Evolutionary conservation across 2,888 invertebrate genomes (phyloP).

Genomic region (Ennomos fuscantarius): DNA sequence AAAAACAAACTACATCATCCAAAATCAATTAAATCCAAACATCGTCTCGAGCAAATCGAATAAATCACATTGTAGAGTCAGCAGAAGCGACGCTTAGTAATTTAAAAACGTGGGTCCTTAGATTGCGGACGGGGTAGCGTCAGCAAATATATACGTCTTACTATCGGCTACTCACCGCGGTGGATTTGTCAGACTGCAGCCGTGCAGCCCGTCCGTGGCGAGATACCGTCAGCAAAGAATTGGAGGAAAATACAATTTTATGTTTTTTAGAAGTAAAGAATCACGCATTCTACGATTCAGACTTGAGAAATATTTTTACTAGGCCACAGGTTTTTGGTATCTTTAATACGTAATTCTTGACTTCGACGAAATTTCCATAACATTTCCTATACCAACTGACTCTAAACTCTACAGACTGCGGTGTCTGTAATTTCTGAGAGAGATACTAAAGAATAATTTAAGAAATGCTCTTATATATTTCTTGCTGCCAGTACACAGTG

Average conservation of each 20-base stretch:
- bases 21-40: conserved; percentile 39
- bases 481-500: conserved; percentile 49
- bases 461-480: conserved; percentile 17
- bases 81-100: conserved; percentile 53
- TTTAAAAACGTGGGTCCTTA: conserved; percentile 66
- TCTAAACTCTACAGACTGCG: too few relatives aligned
- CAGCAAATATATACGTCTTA: conserved; percentile 80
- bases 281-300: too few relatives aligned
- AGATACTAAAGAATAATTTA: background rate
- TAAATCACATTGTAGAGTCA: conserved; percentile 46
- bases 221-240: conserved; percentile 49
- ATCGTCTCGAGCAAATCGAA: conserved; percentile 42
- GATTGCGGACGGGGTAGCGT: conserved; percentile 66
- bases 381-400: too few relatives aligned
- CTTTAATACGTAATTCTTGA: background rate
- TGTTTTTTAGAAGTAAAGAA: too few relatives aligned
- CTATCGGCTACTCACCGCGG: conserved; percentile 74
- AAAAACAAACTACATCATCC: conserved; percentile 20
- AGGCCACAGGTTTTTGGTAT: too few relatives aligned
- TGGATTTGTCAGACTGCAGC: conserved; percentile 77
- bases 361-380: background rate
- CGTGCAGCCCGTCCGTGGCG: conserved; percentile 51
- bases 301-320: too few relatives aligned
- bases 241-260: background rate
- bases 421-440: too few relatives aligned